A percentile compares a stretch with the other conserved stretches of the same genome.
Evolutionary conservation across 2,888 invertebrate species (phyloP).

Genomic region (Tanaodytes sp.): DNA sequence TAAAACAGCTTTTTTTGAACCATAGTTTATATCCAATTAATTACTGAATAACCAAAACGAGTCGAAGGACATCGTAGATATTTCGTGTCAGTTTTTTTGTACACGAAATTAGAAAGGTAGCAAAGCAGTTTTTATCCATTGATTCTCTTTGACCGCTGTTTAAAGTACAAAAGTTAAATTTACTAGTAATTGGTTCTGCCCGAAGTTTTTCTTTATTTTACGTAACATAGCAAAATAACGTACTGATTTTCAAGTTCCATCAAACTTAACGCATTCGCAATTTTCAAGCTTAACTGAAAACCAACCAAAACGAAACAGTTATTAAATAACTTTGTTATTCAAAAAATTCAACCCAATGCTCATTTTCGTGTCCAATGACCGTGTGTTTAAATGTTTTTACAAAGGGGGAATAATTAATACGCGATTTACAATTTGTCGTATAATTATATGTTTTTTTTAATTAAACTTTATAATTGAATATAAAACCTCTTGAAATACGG

Average conservation of each 20-base stretch:
- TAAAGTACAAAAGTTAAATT: conserved; percentile 29
- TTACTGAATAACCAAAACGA: too few species aligned
- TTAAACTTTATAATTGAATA: conserved; percentile 33
- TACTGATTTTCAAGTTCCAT: conserved; percentile 10
- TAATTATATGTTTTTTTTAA: not conserved
- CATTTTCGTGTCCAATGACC: too few species aligned
- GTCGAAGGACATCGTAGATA: too few species aligned
- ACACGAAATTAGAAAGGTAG: too few species aligned
- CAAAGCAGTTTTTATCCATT: conserved; percentile 22
- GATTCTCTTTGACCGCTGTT: conserved; percentile 20
- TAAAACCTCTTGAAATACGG: conserved; percentile 21
- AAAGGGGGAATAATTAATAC: too few species aligned
- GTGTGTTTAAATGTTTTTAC: too few species aligned
- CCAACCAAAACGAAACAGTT: not conserved
- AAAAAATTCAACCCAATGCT: too few species aligned
- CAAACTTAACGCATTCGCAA: conserved; percentile 1
- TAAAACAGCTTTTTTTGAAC: too few species aligned
- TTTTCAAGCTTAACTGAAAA: not conserved
- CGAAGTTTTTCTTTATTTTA: conserved; percentile 24
- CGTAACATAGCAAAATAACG: conserved; percentile 10
- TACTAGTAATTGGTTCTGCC: conserved; percentile 18
- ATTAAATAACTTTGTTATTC: not conserved
- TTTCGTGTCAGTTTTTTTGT: too few species aligned
- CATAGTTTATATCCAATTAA: too few species aligned
- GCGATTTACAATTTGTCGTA: too few species aligned